Percentiles rank a stretch among this genome's conserved stretches.
These are phyloP conservation scores for Eriosoma lanigerum DNA, from an alignment of 1,140 invertebrate species.

Conservation along the genomic window DNA sequence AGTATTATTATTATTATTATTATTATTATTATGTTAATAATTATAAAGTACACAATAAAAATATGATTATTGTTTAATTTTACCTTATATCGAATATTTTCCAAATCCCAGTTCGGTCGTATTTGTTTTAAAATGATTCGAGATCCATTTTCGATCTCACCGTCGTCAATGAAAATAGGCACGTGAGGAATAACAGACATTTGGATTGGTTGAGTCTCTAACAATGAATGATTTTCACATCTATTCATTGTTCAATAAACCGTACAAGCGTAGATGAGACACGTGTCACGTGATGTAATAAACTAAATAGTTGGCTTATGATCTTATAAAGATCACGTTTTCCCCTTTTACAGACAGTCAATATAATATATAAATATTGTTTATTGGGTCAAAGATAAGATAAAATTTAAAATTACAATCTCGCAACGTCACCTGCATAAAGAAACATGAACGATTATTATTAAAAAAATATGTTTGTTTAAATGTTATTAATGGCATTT, in stretches of 20 bases:
- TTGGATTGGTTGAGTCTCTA: neutral
- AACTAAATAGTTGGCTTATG: neutral
- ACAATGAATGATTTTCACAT: neutral
- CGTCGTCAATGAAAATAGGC: conserved; percentile 27
- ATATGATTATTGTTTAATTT: no score
- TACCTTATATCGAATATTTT: conserved; percentile 48
- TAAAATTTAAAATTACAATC: neutral
- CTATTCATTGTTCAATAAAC: neutral
- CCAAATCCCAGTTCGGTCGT: conserved; percentile 41
- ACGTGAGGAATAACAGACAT: conserved; percentile 42
- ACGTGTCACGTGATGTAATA: neutral
- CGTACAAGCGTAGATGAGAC: neutral
- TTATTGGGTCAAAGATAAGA: neutral
- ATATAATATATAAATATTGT: neutral
- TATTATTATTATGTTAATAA: no score
- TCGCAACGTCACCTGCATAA: neutral
- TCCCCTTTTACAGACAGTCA: neutral
- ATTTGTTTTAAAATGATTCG: conserved; percentile 13
- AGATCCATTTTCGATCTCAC: conserved; percentile 29
- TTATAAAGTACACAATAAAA: no score
- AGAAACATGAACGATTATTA: neutral
- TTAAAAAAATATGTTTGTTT: neutral
- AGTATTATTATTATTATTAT: no score
- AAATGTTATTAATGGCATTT: neutral
- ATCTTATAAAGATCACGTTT: neutral